These are phyloP conservation scores for Agriopis marginaria DNA, from an alignment of 2,888 invertebrate species.

Conservation along the genomic window DNA sequence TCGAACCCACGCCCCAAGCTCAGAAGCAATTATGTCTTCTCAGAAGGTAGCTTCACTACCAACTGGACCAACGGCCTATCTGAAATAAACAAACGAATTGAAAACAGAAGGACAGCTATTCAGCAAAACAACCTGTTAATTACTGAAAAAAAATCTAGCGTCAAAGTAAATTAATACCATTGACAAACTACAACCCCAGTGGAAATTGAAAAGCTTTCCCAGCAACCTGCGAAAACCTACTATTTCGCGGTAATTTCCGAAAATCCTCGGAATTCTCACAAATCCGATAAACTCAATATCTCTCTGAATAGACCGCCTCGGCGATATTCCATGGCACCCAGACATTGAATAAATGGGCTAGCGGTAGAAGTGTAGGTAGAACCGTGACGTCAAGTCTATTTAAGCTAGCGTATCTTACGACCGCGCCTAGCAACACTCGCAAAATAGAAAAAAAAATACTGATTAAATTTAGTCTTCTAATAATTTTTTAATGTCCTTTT, in stretches of 20 bases:
- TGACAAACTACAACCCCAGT: slow-evolving; percentile 9
- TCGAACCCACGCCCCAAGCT: no score
- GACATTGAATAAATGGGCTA: neutral
- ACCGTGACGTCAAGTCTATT: slow-evolving; percentile 47
- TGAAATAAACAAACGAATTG: neutral
- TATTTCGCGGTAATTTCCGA: slow-evolving; percentile 39
- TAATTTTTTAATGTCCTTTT: no score
- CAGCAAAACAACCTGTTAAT: slow-evolving; percentile 1
- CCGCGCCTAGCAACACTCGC: no score
- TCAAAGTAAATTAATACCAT: slow-evolving; percentile 15
- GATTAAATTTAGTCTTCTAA: neutral
- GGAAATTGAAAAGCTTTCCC: slow-evolving; percentile 26
- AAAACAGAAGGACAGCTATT: neutral
- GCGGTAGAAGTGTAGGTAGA: neutral
- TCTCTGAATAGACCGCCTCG: slow-evolving; percentile 33
- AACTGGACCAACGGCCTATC: no score
- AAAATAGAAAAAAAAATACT: neutral
- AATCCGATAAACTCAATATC: slow-evolving; percentile 34
- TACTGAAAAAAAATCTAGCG: slow-evolving; percentile 8
- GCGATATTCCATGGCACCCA: slow-evolving; percentile 47
- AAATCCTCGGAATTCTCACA: slow-evolving; percentile 38
- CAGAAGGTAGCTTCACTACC: no score
- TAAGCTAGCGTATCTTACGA: no score
- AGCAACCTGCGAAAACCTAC: slow-evolving; percentile 23
- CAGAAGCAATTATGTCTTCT: no score